Base-by-base conservation (phyloP, 1,140 invertebrate species). In the Helicoverpa armigera region DNA sequence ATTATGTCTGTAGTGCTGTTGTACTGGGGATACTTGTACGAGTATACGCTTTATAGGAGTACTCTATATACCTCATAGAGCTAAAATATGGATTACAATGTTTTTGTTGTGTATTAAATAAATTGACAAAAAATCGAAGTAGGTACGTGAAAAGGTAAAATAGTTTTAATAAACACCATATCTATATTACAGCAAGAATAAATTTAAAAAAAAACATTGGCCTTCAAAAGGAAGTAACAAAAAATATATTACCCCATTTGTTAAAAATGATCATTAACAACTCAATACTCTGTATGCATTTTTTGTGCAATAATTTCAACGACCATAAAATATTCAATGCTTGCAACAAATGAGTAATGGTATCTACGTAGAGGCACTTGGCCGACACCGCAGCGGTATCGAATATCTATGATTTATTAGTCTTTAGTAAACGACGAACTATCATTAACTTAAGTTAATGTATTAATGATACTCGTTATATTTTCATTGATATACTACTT, bases 331-430 rank as follows among this genome's bases (percentile, higher is more conserved):
- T 35, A 63, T 63, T 63, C 61, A 63, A 48, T 65, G 10, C 61
- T 65, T 58, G 35, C 61, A 43, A 65, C 61, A 43, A 65, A 65
- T 65, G 61, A 65, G 3, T 65, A 43, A 65, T 65, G 7, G 29
- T 35, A 63, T 10, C 61, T 65, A 43, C 16, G 56, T 23, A 16
- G 14, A 14, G n/a, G 43, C 61, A 31, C 29, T 65, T 63, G n/a
- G 31, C 7, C n/a, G 43, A 65, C 31, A 43, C 31, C 31, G 29
- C 61, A 63, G 61, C 61, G 31, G n/a, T 43, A 65, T 65, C 61
- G 61, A 65, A n/a, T 35, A 65, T 65, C 31, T 43, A 43, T 65
- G 61, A 65, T 65, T 65, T 65, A 65, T 65, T 43, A 13, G 14
- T 43, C 61, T 43, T 65, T 43, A 65, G 31, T 65, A 16, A 43